Evolutionary conservation across 92 coral and sea anemone species (phyloP), one percentile per base, ranked within the genome.

Genomic region (Isaurus tuberculatus): DNA sequence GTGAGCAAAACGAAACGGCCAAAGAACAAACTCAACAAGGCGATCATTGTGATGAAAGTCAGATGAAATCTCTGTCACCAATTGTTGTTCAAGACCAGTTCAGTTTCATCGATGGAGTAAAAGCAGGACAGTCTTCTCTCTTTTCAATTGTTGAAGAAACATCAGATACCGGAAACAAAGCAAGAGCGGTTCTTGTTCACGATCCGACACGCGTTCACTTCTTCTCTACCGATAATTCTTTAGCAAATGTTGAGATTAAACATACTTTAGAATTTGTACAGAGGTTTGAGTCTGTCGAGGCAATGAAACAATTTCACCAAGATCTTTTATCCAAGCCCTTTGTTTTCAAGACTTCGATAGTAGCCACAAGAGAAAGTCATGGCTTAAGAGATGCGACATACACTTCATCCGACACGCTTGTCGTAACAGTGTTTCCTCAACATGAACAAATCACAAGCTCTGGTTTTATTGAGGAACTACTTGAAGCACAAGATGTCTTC

Each of bases 21-120:
- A 51, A 9, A 3, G 28, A 55, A 55, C 63, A 55, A 20, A 46
- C 16, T 46, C 11, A 11, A 11, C 53, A 46, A 46, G 16, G n/a
- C n/a, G 46, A n/a, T n/a, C 63, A 4, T 26, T 19, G 63, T 19
- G 27, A 55, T 19, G 63, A 20, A 55, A 26, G 8, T 55, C 9
- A 55, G 7, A 55, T 26, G 9, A 22, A 19, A n/a, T 19, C 26
- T n/a, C 4, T 55, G 34, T 8, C 78, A 36, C 78, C 78, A 72
- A 72, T 72, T 5, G 78, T 72, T 36, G 78, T 72, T 2, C 78
- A 72, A 14, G 78, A 72, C 16, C 78, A 72, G 29, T 72, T 72
- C 36, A 72, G 78, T 72, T 72, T 72, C 78, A 72, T 72, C 15
- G 78, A 19, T 23, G 78, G 78, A 44, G 78, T 72, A 58, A 44